Percentiles rank a stretch among this genome's conserved stretches.
These are phyloP conservation scores for Neoaliturus tenellus DNA, from an alignment of 2,888 invertebrate species.

Conservation along the genomic window DNA sequence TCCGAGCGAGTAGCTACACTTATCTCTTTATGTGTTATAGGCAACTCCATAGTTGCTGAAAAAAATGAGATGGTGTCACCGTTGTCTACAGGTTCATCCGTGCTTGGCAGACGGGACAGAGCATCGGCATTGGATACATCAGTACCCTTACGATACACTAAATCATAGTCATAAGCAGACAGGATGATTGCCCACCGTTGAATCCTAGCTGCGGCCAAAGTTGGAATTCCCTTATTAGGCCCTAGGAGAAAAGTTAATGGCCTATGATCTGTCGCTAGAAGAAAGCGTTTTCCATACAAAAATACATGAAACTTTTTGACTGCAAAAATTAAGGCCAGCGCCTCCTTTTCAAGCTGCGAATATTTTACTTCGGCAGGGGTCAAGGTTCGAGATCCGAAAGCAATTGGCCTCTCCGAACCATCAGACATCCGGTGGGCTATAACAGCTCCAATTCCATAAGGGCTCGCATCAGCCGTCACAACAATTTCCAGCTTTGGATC, in stretches of 20 bases:
- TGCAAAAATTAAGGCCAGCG: constrained; percentile 70
- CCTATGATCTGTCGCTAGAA: constrained; percentile 68
- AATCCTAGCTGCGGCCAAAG: constrained; percentile 43
- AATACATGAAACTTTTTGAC: constrained; percentile 71
- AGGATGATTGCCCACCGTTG: constrained; percentile 50
- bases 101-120: constrained; percentile 45
- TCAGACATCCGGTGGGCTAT: neutral
- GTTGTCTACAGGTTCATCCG: constrained; percentile 16
- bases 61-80: constrained; percentile 37
- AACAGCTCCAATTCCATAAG: neutral
- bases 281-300: constrained; percentile 71
- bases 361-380: constrained; percentile 68
- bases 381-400: constrained; percentile 64
- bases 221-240: constrained; percentile 54
- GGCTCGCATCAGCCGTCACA: constrained; percentile 18
- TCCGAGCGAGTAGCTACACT: constrained; percentile 8
- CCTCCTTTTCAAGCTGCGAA: constrained; percentile 69
- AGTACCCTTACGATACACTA: constrained; percentile 38
- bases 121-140: constrained; percentile 39
- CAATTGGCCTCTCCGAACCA: constrained; percentile 2
- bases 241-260: constrained; percentile 70
- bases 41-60: constrained; percentile 19
- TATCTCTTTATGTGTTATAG: constrained; percentile 40
- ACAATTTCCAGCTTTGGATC: constrained; percentile 3
- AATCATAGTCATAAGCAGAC: constrained; percentile 46